Conservation (phyloP, 2,888 invertebrate genomes). For the Hirtodrosophila confusa region DNA sequence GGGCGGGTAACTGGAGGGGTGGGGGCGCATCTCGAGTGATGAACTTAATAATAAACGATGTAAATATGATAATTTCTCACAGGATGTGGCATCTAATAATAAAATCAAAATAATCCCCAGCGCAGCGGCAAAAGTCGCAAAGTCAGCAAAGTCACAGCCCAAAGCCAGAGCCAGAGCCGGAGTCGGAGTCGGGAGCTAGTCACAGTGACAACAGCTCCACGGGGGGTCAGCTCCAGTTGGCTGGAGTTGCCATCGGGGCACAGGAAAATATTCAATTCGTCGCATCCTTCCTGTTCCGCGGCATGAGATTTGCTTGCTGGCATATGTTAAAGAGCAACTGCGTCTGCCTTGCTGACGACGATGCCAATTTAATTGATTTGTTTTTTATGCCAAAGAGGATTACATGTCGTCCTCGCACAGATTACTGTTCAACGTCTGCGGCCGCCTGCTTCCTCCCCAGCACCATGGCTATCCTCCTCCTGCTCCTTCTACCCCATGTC, state of each 20-base stretch:
- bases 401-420: conserved; percentile 77
- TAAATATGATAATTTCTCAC: conserved; percentile 85
- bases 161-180: neutral
- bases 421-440: conserved; percentile 70
- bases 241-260: neutral
- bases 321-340: conserved; percentile 54
- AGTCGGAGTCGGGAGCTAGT: conserved; percentile 16
- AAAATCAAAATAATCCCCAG: conserved; percentile 84
- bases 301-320: conserved; percentile 46
- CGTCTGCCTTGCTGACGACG: conserved; percentile 9
- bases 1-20: neutral
- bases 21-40: conserved; percentile 78
- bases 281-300: conserved; percentile 80
- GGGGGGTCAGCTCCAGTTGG: conserved; percentile 57
- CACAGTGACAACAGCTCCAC: conserved; percentile 67
- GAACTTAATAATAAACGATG: conserved; percentile 85
- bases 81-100: conserved; percentile 85
- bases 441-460: conserved; percentile 25
- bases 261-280: conserved; percentile 82
- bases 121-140: conserved; percentile 58
- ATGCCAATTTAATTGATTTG: conserved; percentile 83
- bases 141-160: conserved; percentile 57
- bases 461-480: conserved; percentile 1
- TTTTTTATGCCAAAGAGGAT: conserved; percentile 84
- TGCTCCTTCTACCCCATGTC: too few relatives aligned